Evolutionary conservation across 1,140 invertebrate genomes (phyloP).

Genomic region (Trichomalopsis sarcophagae): DNA sequence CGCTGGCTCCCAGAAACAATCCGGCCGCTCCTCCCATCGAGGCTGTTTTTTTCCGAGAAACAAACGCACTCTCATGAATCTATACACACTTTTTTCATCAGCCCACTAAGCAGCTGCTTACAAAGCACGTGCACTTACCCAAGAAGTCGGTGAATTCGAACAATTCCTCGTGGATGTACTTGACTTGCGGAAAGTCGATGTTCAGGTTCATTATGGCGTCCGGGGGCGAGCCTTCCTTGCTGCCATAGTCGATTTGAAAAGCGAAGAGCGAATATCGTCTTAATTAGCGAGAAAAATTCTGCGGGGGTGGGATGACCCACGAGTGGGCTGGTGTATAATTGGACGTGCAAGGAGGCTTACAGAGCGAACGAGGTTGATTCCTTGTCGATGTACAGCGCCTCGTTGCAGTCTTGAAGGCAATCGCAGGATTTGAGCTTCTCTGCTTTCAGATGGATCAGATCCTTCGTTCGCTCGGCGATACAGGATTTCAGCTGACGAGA

Average conservation of each 20-base stretch:
- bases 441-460: slow-evolving; percentile 25
- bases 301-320: no score
- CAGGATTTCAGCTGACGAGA: slow-evolving; percentile 48
- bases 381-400: slow-evolving; percentile 11
- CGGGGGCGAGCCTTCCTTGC: background rate
- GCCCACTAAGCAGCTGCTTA: no score
- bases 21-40: slow-evolving; percentile 32
- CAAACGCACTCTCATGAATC: background rate
- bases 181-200: slow-evolving; percentile 32
- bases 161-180: slow-evolving; percentile 32
- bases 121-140: slow-evolving; percentile 38
- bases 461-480: slow-evolving; percentile 9
- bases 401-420: slow-evolving; percentile 30
- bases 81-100: slow-evolving; percentile 8
- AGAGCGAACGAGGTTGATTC: background rate
- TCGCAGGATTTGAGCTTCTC: slow-evolving; percentile 2
- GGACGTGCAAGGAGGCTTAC: slow-evolving; percentile 16
- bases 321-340: background rate
- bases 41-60: background rate
- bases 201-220: background rate
- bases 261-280: background rate
- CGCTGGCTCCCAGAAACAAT: slow-evolving; percentile 18
- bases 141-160: slow-evolving; percentile 52
- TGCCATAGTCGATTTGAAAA: background rate
- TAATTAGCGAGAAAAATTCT: background rate